Percentiles rank a stretch among this genome's conserved stretches.
Conservation (phyloP, 1,140 invertebrate species). For the Aleiodes sp. region DNA sequence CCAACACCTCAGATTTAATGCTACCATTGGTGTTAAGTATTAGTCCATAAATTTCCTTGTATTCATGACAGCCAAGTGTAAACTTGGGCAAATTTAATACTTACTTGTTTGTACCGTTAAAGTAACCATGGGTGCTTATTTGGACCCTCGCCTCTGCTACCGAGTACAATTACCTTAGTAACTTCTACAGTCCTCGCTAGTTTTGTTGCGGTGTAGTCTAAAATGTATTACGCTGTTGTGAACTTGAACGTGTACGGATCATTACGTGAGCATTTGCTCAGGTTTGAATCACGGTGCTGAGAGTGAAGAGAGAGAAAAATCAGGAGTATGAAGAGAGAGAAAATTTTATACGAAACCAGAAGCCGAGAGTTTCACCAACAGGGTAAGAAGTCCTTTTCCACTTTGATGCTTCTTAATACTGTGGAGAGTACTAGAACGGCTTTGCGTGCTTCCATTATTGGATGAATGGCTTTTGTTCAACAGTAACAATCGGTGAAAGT, state of each 20-base stretch:
- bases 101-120: constrained; percentile 16
- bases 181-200: no score
- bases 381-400: background rate
- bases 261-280: constrained; percentile 16
- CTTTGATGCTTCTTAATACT: background rate
- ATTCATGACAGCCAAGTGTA: constrained; percentile 15
- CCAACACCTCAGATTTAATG: background rate
- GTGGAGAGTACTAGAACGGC: background rate
- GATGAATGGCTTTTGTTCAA: constrained; percentile 21
- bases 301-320: background rate
- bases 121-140: constrained; percentile 25
- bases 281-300: background rate
- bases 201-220: no score
- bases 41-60: constrained; percentile 21
- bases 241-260: background rate
- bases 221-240: no score
- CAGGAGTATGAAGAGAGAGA: background rate
- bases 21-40: constrained; percentile 20
- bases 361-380: background rate
- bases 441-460: constrained; percentile 6
- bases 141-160: constrained; percentile 13
- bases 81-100: constrained; percentile 5
- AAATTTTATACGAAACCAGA: background rate
- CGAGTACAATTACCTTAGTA: constrained; percentile 28
- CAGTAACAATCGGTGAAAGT: constrained; percentile 21